Evolutionary conservation across 2,888 invertebrate species (phyloP).

Genomic region (Hyposoter dolosus): DNA sequence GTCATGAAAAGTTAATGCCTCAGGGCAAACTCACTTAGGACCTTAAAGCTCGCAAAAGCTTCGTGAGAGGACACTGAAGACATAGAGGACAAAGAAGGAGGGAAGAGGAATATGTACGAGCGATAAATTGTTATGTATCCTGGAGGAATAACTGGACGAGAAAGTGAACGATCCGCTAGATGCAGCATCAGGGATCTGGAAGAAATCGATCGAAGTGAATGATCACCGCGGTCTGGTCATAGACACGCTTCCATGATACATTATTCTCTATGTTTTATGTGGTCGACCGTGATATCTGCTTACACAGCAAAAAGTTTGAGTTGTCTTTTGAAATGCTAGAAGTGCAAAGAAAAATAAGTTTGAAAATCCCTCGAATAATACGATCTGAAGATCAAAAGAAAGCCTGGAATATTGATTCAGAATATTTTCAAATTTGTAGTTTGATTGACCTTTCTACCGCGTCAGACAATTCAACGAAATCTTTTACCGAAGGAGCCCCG

Average conservation of each 20-base stretch:
- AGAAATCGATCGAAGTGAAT: conserved; percentile 61
- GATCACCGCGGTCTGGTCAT: conserved; percentile 31
- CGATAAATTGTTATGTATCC: conserved; percentile 72
- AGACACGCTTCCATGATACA: conserved; percentile 17
- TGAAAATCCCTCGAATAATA: not conserved
- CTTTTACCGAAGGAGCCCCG: not conserved
- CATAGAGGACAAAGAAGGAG: conserved; percentile 18
- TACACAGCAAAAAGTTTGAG: not conserved
- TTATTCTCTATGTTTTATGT: conserved; percentile 31
- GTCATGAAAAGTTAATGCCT: conserved; percentile 70
- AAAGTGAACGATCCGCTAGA: conserved; percentile 15
- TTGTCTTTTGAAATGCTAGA: not conserved
- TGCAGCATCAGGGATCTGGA: conserved; percentile 62
- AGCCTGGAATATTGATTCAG: conserved; percentile 1
- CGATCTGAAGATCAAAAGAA: conserved; percentile 17
- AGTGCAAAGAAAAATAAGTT: not conserved
- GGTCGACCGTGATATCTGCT: conserved; percentile 30
- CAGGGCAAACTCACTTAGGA: conserved; percentile 56
- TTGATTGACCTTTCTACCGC: not conserved
- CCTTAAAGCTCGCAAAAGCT: conserved; percentile 30
- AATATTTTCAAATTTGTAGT: not conserved
- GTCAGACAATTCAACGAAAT: not conserved
- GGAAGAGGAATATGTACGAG: conserved; percentile 44
- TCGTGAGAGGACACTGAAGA: conserved; percentile 31
- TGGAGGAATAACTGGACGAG: conserved; percentile 49